Evolutionary conservation across 1,140 invertebrate genomes (phyloP).

Genomic region (Drosophila eugracilis): DNA sequence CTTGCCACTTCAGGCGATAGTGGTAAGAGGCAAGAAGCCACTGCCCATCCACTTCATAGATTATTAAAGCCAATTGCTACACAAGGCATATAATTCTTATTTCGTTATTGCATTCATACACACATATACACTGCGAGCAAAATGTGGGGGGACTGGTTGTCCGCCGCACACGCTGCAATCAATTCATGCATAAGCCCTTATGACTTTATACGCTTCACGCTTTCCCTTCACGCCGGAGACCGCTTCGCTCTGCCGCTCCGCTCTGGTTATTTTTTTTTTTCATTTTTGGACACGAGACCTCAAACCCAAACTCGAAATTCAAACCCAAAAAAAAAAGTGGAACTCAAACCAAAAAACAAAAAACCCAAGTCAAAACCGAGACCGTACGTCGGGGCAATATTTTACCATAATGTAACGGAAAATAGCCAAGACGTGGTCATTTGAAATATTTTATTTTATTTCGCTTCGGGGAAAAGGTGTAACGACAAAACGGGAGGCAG

Average conservation of each 20-base stretch:
- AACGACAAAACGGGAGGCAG: constrained; percentile 59
- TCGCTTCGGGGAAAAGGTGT: constrained; percentile 70
- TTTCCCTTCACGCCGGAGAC: constrained; percentile 53
- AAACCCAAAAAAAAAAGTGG: background rate
- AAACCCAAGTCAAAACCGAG: constrained; percentile 16
- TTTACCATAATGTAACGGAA: constrained; percentile 82
- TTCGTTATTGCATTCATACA: constrained; percentile 62
- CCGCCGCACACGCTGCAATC: constrained; percentile 50
- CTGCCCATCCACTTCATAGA: constrained; percentile 61
- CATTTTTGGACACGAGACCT: constrained; percentile 50
- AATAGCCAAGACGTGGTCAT: constrained; percentile 82
- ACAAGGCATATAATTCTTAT: constrained; percentile 77
- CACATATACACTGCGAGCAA: constrained; percentile 33
- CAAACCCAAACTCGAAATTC: constrained; percentile 2
- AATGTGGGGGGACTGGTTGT: background rate
- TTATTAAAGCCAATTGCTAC: constrained; percentile 75
- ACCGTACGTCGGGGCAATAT: constrained; percentile 67
- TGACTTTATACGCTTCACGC: constrained; percentile 81
- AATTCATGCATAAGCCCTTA: constrained; percentile 83
- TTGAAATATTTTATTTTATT: constrained; percentile 81
- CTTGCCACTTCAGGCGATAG: constrained; percentile 3
- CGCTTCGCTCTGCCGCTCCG: constrained; percentile 31
- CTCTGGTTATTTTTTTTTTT: too few species aligned
- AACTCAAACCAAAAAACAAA: constrained; percentile 25
- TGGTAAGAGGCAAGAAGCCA: constrained; percentile 9